Evolutionary conservation across 2,888 invertebrate species (phyloP).

Genomic region (Augiades crinisus): DNA sequence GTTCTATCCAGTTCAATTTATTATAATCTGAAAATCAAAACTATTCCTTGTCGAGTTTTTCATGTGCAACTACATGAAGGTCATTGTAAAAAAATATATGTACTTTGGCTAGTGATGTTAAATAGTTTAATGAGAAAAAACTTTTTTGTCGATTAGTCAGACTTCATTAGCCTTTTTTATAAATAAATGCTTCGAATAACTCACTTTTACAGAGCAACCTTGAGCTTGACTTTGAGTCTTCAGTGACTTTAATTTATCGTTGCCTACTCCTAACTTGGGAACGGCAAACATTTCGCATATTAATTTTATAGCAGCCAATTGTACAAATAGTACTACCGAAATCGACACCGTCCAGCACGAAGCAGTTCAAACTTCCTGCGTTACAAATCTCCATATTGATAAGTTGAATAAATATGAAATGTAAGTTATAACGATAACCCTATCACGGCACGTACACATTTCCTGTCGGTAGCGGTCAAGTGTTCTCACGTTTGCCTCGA

Average conservation of each 20-base stretch:
- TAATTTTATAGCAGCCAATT: not conserved
- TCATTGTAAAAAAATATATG: no score
- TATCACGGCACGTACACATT: slow-evolving; percentile 18
- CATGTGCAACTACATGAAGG: no score
- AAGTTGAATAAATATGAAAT: slow-evolving; percentile 18
- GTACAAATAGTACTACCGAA: not conserved
- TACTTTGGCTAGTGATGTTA: no score
- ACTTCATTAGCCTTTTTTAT: not conserved
- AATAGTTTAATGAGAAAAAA: no score
- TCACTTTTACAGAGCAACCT: not conserved
- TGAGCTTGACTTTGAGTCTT: slow-evolving; percentile 1
- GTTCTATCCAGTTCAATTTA: no score
- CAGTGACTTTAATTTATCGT: not conserved
- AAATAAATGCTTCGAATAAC: not conserved
- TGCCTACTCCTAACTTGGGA: not conserved
- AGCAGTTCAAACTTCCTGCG: slow-evolving; percentile 8
- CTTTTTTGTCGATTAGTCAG: not conserved
- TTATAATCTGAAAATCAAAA: no score
- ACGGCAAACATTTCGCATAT: slow-evolving; percentile 13
- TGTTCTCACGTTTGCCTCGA: slow-evolving; percentile 31
- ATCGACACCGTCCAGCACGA: not conserved
- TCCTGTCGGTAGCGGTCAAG: slow-evolving; percentile 24
- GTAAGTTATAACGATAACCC: slow-evolving; percentile 14
- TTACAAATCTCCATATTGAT: slow-evolving; percentile 22
- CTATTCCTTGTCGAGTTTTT: no score